A percentile compares a stretch with the other conserved stretches of the same genome.
These are phyloP conservation scores for Coregonus clupeaformis DNA, from an alignment of 2,113 vertebrate species.

Conservation along the genomic window DNA sequence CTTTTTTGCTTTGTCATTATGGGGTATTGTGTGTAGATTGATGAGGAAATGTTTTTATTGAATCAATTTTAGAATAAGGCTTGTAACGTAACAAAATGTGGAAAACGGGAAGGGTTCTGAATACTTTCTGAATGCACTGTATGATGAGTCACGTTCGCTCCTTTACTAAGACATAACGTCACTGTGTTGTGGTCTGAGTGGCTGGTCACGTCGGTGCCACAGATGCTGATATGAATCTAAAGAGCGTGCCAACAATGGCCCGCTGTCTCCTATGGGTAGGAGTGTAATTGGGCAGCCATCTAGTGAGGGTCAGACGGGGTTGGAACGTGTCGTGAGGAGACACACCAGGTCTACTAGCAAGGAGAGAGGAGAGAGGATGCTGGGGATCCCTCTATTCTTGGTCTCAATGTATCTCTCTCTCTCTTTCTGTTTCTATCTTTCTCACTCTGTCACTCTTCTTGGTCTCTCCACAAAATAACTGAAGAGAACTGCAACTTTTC, in stretches of 20 bases:
- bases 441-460: background rate
- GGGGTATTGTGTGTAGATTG: no score
- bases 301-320: conserved; percentile 16
- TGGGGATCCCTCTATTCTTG: background rate
- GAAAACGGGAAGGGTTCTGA: background rate
- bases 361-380: background rate
- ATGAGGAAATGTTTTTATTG: no score
- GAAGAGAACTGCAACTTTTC: no score
- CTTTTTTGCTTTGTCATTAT: no score
- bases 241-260: conserved; percentile 23
- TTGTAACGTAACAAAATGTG: no score
- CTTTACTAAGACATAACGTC: conserved; percentile 37
- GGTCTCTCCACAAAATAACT: background rate
- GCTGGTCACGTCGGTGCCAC: conserved; percentile 12
- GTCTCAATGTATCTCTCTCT: background rate
- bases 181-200: conserved; percentile 6
- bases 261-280: conserved; percentile 30
- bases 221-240: conserved; percentile 22
- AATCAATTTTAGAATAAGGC: no score
- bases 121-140: background rate
- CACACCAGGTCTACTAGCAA: background rate
- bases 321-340: conserved; percentile 9
- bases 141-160: conserved; percentile 20
- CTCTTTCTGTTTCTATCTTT: background rate
- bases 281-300: conserved; percentile 41